phyloP scores from a whole-genome alignment of 2,113 vertebrate species.

The Phocoena phocoena region DNA sequence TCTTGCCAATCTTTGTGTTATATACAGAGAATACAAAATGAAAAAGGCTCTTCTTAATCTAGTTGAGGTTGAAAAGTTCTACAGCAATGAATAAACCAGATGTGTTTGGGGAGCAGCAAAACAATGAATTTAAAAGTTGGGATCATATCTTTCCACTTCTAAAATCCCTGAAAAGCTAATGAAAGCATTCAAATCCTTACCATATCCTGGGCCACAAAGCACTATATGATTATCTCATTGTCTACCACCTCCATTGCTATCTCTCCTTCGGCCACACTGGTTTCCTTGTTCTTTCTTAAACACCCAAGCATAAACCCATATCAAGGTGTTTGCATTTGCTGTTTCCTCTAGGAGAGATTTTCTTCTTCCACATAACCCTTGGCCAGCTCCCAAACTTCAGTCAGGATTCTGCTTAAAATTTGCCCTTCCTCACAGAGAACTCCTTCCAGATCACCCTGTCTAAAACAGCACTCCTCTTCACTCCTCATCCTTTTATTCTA shows the following conservation, averaged over 20 bases:
- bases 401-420: not conserved
- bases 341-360: not conserved
- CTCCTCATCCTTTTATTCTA: not conserved
- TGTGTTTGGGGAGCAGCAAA: not conserved
- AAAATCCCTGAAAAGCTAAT: not conserved
- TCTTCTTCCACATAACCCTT: not conserved
- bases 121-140: not conserved
- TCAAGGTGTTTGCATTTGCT: not conserved
- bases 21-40: not conserved
- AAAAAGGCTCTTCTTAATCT: not conserved
- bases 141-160: not conserved
- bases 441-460: not conserved
- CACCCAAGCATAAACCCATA: fast-evolving
- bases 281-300: not conserved
- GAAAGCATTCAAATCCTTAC: not conserved
- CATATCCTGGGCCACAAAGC: not conserved
- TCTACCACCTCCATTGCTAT: not conserved
- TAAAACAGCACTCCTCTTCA: not conserved
- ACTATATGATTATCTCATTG: fast-evolving
- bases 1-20: not conserved
- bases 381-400: not conserved
- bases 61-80: not conserved
- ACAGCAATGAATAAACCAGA: not conserved
- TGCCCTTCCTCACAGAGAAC: not conserved
- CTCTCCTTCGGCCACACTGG: not conserved